Evolutionary conservation across 2,888 invertebrate genomes (phyloP).

Genomic region (Dioctria rufipes): DNA sequence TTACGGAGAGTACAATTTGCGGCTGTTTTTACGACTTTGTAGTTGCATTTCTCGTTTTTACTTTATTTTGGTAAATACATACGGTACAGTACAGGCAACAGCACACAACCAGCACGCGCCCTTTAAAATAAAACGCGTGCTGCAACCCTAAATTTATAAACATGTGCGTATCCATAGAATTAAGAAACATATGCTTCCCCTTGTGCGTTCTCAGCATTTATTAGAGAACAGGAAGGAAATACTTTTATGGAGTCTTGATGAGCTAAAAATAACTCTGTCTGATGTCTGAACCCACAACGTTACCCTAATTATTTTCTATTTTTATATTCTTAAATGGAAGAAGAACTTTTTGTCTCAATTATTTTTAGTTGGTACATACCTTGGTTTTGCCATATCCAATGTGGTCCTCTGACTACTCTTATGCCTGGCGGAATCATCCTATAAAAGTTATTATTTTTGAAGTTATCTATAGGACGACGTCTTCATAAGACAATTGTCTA

Average conservation of each 20-base stretch:
- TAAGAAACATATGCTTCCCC: conserved; percentile 10
- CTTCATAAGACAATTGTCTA: conserved; percentile 56
- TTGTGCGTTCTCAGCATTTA: not conserved
- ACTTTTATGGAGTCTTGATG: conserved; percentile 27
- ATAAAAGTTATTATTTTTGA: conserved; percentile 14
- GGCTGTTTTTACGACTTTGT: not conserved
- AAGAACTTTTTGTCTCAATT: not conserved
- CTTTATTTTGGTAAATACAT: not conserved
- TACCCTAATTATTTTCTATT: conserved; percentile 49
- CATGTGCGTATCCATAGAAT: not conserved
- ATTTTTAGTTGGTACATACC: conserved; percentile 68
- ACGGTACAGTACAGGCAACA: not conserved
- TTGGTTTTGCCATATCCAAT: conserved; percentile 89
- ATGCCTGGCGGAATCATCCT: conserved; percentile 76
- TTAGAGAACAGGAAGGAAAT: conserved; percentile 50
- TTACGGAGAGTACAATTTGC: not conserved
- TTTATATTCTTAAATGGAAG: conserved; percentile 18
- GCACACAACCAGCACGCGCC: conserved; percentile 26
- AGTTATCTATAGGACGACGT: conserved; percentile 51
- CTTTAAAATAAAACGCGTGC: conserved; percentile 4
- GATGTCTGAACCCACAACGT: conserved; percentile 16
- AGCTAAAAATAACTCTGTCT: conserved; percentile 46
- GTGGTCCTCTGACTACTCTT: conserved; percentile 84
- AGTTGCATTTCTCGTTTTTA: not conserved
- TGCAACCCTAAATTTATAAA: not conserved